Conservation (phyloP, 2,888 invertebrate genomes). For the Yponomeuta cagnagella region DNA sequence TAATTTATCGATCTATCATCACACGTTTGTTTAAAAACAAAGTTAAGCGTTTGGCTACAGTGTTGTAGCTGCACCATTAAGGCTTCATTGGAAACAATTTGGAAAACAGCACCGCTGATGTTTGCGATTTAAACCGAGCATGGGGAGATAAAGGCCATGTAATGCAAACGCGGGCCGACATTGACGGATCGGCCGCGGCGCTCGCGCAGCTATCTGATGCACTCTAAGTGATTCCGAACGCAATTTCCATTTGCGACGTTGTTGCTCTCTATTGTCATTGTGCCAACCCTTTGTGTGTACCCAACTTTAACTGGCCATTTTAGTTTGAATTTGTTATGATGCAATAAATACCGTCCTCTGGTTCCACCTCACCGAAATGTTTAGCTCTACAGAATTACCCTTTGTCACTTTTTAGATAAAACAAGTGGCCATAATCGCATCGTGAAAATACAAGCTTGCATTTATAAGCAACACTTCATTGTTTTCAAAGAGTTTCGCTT, state of each 20-base stretch:
- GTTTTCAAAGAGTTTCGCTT: slow-evolving; percentile 61
- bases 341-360: slow-evolving; percentile 7
- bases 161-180: slow-evolving; percentile 72
- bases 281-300: slow-evolving; percentile 35
- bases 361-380: neutral
- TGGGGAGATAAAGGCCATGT: slow-evolving; percentile 68
- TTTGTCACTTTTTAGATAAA: neutral
- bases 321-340: slow-evolving; percentile 13
- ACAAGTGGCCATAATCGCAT: neutral
- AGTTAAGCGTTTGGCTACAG: slow-evolving; percentile 27
- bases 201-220: slow-evolving; percentile 66
- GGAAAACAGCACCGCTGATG: slow-evolving; percentile 68
- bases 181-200: slow-evolving; percentile 70
- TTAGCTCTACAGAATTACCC: neutral
- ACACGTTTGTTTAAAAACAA: slow-evolving; percentile 5
- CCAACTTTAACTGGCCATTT: slow-evolving; percentile 14
- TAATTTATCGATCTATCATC: neutral
- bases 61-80: slow-evolving; percentile 54
- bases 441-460: slow-evolving; percentile 2
- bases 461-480: slow-evolving; percentile 61
- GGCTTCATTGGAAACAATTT: slow-evolving; percentile 71
- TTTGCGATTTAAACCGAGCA: slow-evolving; percentile 65
- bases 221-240: slow-evolving; percentile 69
- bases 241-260: slow-evolving; percentile 66
- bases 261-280: slow-evolving; percentile 65